Conservation (phyloP, 2,797 vertebrate genomes). For the Acanthurus lineatus region DNA sequence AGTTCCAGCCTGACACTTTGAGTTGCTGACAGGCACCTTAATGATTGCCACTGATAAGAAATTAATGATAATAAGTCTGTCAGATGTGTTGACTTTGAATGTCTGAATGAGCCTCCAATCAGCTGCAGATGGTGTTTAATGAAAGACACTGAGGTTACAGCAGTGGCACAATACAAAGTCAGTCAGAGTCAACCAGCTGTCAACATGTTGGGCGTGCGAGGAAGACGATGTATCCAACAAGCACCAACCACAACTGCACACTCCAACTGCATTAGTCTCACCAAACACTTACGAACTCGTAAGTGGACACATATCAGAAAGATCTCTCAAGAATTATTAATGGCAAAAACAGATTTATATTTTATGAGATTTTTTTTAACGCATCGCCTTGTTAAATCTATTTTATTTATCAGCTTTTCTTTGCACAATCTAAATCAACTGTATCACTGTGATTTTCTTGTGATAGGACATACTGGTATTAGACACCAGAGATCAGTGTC, state of each 20-base stretch:
- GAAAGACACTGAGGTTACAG: constrained; percentile 27
- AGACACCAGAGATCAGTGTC: background rate
- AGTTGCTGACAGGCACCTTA: constrained; percentile 20
- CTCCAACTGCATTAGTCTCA: background rate
- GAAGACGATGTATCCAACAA: background rate
- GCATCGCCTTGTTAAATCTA: background rate
- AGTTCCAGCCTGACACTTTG: background rate
- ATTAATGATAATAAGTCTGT: constrained; percentile 31
- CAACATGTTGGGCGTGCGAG: constrained; percentile 18
- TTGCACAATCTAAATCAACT: background rate
- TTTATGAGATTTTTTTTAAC: constrained; percentile 18
- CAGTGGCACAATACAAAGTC: background rate
- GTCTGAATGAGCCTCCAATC: constrained; percentile 28
- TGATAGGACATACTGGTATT: background rate
- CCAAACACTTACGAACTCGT: no score
- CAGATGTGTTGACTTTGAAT: constrained; percentile 26
- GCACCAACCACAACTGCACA: background rate
- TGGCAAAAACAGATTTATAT: constrained; percentile 7
- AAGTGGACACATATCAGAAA: background rate
- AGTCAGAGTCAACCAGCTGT: constrained; percentile 34
- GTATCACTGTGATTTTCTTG: background rate
- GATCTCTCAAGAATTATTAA: background rate
- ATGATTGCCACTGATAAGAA: constrained; percentile 2
- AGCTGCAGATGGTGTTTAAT: constrained; percentile 27
- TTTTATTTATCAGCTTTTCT: background rate